Conservation (phyloP, 2,113 vertebrate genomes). For the Etheostoma cragini region DNA sequence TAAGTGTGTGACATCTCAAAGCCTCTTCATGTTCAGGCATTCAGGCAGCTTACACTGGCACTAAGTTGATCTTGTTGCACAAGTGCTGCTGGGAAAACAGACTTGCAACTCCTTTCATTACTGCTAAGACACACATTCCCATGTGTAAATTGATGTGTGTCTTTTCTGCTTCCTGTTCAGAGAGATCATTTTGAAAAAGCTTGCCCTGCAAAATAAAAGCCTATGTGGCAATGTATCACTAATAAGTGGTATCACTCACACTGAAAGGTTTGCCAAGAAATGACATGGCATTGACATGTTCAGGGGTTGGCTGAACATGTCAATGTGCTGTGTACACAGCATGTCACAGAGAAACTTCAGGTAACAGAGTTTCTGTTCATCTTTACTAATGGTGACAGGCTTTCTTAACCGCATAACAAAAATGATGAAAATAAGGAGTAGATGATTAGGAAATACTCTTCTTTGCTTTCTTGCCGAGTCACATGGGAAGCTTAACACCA, state of each 20-base stretch:
- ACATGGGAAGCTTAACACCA: neutral
- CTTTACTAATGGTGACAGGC: neutral
- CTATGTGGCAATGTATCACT: neutral
- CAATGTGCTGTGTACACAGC: constrained; percentile 2
- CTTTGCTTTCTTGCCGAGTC: neutral
- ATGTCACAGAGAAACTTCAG: constrained; percentile 5
- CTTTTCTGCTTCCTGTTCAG: constrained; percentile 34
- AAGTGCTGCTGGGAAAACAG: constrained; percentile 67
- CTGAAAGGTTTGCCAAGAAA: constrained; percentile 8
- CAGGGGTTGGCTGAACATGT: neutral
- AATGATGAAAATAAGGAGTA: neutral
- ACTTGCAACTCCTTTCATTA: constrained; percentile 51
- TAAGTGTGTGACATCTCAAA: constrained; percentile 46
- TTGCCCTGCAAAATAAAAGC: constrained; percentile 31
- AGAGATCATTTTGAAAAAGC: constrained; percentile 35
- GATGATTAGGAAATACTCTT: neutral
- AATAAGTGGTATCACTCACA: neutral
- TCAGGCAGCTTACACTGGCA: constrained; percentile 27
- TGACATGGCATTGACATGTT: neutral
- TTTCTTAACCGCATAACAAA: constrained; percentile 2
- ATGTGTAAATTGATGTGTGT: constrained; percentile 30
- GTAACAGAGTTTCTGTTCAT: neutral
- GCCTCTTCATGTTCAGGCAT: constrained; percentile 72
- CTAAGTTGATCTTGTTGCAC: constrained; percentile 54
- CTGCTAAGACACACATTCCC: constrained; percentile 29